Percentiles rank a stretch among this genome's conserved stretches.
These are phyloP conservation scores for Galeruca laticollis DNA, from an alignment of 2,888 invertebrate genomes.

Conservation along the genomic window DNA sequence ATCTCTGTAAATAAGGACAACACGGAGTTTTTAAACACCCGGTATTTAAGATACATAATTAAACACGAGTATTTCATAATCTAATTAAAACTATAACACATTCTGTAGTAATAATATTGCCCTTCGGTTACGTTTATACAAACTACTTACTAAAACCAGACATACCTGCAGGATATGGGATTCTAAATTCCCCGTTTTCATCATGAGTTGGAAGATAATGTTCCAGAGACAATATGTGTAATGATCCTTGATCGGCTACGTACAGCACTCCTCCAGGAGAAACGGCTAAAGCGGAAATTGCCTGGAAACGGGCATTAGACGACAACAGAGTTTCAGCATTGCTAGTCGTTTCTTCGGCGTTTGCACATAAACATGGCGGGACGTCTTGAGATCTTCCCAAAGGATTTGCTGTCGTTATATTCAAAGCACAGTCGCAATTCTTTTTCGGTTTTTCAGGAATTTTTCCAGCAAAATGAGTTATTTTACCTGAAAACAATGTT, in stretches of 20 bases:
- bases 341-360: constrained; percentile 74
- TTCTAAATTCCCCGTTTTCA: constrained; percentile 91
- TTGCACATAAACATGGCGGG: constrained; percentile 44
- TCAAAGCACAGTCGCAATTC: constrained; percentile 73
- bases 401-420: constrained; percentile 69
- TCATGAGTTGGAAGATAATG: constrained; percentile 90
- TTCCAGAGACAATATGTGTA: constrained; percentile 86
- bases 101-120: neutral
- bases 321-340: constrained; percentile 89
- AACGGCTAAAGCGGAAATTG: constrained; percentile 90
- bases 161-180: constrained; percentile 88
- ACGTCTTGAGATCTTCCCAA: constrained; percentile 56
- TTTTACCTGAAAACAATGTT: constrained; percentile 68
- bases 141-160: neutral
- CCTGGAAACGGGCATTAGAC: constrained; percentile 86
- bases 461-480: constrained; percentile 93
- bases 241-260: constrained; percentile 93
- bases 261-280: constrained; percentile 96
- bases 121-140: neutral
- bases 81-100: no score
- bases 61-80: no score
- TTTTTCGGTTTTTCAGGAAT: constrained; percentile 71
- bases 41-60: no score
- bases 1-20: no score
- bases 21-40: no score